Percentiles rank a stretch among this genome's conserved stretches.
These are phyloP conservation scores for Chaetodon auriga DNA, from an alignment of 2,113 vertebrate genomes.

Conservation along the genomic window DNA sequence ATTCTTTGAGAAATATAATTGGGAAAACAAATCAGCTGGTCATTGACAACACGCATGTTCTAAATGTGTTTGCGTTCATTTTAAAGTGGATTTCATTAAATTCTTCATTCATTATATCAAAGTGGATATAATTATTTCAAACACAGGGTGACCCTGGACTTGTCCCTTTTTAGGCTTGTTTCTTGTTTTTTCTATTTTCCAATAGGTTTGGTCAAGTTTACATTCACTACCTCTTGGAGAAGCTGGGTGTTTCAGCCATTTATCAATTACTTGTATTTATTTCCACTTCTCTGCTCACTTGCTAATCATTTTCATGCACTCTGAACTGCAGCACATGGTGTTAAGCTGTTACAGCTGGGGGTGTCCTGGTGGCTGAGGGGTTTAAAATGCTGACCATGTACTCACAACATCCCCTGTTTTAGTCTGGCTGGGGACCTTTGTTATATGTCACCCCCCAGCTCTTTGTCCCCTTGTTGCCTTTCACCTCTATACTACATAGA, in stretches of 20 bases:
- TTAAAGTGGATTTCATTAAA: neutral
- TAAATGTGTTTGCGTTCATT: neutral
- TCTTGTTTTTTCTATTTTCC: neutral
- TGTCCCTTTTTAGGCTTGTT: no score
- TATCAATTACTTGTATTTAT: neutral
- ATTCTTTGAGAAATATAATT: neutral
- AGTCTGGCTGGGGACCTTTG: neutral
- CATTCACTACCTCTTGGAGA: neutral
- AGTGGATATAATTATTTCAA: neutral
- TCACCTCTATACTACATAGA: neutral
- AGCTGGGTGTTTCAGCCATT: neutral
- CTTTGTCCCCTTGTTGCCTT: neutral
- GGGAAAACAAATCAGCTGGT: neutral
- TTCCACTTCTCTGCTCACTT: neutral
- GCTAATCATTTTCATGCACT: neutral
- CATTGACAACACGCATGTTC: neutral
- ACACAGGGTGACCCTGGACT: neutral
- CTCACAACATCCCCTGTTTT: no score
- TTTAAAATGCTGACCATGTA: no score
- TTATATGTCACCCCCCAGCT: neutral
- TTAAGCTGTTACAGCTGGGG: no score
- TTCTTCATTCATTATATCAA: neutral
- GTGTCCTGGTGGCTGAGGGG: neutral
- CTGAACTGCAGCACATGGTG: neutral
- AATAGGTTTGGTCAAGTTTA: neutral